These are phyloP conservation scores for Ceriagrion tenellum DNA, from an alignment of 2,888 invertebrate species.

Conservation along the genomic window DNA sequence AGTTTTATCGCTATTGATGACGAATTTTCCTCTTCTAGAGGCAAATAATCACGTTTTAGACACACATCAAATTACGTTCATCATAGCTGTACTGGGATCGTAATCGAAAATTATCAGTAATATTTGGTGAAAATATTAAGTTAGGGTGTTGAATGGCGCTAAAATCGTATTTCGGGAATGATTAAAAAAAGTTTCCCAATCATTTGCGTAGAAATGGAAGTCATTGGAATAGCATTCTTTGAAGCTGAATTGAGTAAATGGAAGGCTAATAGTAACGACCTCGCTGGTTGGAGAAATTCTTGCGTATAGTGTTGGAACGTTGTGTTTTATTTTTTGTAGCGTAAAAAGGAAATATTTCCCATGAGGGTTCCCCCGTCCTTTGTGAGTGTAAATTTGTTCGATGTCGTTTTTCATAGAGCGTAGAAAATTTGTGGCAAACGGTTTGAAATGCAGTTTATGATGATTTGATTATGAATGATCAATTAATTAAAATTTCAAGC, in stretches of 20 bases:
- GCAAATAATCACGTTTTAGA: neutral
- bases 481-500: neutral
- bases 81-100: neutral
- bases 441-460: neutral
- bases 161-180: slow-evolving; percentile 7
- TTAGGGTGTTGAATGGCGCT: neutral
- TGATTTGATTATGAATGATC: neutral
- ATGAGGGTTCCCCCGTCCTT: slow-evolving; percentile 48
- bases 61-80: neutral
- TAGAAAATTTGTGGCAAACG: slow-evolving; percentile 25
- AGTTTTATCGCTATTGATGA: neutral
- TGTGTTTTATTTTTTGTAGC: slow-evolving; percentile 40
- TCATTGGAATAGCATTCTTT: neutral
- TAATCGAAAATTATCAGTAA: neutral
- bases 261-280: neutral
- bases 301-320: neutral
- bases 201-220: neutral
- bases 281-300: slow-evolving; percentile 1
- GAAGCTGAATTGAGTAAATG: neutral
- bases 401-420: slow-evolving; percentile 27
- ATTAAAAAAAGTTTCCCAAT: neutral
- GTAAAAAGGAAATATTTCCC: slow-evolving; percentile 47
- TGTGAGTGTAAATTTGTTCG: slow-evolving; percentile 62
- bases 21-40: neutral
- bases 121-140: neutral